phyloP scores from a whole-genome alignment of 1,140 invertebrate species.

The Drosophila subpulchrella region DNA sequence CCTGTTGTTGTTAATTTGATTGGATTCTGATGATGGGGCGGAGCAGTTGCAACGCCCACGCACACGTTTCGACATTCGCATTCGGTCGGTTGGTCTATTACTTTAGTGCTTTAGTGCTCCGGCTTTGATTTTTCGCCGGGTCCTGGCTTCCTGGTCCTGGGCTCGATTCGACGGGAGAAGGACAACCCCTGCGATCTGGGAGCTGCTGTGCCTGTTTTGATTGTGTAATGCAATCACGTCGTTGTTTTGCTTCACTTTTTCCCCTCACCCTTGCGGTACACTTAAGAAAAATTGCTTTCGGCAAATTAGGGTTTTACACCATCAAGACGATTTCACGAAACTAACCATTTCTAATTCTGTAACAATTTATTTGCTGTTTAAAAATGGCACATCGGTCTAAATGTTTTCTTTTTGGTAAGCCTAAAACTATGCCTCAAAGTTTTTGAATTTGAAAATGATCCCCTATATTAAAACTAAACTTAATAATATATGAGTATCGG shows the following conservation, averaged over 20 bases:
- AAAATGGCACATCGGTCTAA: too few species aligned
- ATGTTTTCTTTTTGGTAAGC: too few species aligned
- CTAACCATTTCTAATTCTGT: too few species aligned
- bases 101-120: conserved; percentile 76
- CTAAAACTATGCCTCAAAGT: neutral
- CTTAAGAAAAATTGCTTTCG: neutral
- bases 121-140: conserved; percentile 70
- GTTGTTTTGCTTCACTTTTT: conserved; percentile 73
- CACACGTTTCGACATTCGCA: conserved; percentile 68
- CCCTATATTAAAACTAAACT: too few species aligned
- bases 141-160: conserved; percentile 4
- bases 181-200: conserved; percentile 28
- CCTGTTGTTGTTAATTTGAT: conserved; percentile 84
- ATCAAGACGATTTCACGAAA: too few species aligned
- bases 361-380: too few species aligned
- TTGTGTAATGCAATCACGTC: conserved; percentile 84
- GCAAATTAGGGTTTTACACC: too few species aligned
- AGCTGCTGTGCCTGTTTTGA: conserved; percentile 69
- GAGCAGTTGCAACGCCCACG: conserved; percentile 77
- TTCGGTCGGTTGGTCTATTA: conserved; percentile 52
- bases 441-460: too few species aligned
- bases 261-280: conserved; percentile 4
- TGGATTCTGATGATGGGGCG: conserved; percentile 84
- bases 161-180: conserved; percentile 10
- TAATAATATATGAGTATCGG: too few species aligned